These are phyloP conservation scores for Helicorthomorpha holstii DNA, from an alignment of 1,140 invertebrate species.

Conservation along the genomic window DNA sequence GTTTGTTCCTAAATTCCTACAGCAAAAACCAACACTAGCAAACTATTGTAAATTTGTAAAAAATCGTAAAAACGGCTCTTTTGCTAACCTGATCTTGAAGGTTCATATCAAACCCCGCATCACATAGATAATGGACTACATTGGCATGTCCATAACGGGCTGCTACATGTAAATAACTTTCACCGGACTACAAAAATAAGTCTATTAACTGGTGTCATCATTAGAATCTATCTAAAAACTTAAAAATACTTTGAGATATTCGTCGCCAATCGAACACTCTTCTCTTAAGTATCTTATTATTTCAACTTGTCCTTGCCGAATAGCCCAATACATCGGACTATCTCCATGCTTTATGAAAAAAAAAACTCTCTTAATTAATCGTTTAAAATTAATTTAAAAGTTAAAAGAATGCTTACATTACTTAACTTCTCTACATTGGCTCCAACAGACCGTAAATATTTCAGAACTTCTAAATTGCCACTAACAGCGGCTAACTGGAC, in stretches of 20 bases:
- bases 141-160: constrained; percentile 35
- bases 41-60: too few species aligned
- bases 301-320: constrained; percentile 35
- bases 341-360: constrained; percentile 30
- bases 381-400: constrained; percentile 6
- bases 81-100: constrained; percentile 36
- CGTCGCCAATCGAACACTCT: constrained; percentile 30
- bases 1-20: too few species aligned
- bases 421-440: constrained; percentile 30
- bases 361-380: constrained; percentile 6
- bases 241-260: constrained; percentile 31
- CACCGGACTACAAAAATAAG: constrained; percentile 33
- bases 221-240: neutral
- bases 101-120: constrained; percentile 28
- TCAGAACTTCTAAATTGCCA: constrained; percentile 35
- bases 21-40: too few species aligned
- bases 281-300: constrained; percentile 32
- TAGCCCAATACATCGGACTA: constrained; percentile 40
- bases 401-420: constrained; percentile 20
- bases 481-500: constrained; percentile 38
- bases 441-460: constrained; percentile 33
- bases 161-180: constrained; percentile 37
- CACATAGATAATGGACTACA: constrained; percentile 28
- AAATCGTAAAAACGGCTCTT: too few species aligned
- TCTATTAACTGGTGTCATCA: too few species aligned